These are phyloP conservation scores for Sialis lutaria DNA, from an alignment of 2,888 invertebrate species.

Conservation along the genomic window DNA sequence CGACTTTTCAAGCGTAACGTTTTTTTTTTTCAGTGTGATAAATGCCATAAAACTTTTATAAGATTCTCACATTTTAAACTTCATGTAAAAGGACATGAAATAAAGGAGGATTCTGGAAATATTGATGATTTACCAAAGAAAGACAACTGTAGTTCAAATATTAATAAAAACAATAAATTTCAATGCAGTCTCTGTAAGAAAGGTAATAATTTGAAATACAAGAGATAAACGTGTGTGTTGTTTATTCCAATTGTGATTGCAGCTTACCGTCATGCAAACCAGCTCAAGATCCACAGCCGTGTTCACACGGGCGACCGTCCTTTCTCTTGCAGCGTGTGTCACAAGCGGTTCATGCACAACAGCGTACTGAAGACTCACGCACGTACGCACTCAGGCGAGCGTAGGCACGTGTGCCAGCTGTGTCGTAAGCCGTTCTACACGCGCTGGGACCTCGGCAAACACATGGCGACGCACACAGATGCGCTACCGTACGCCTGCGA, in stretches of 20 bases:
- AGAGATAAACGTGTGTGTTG: background rate
- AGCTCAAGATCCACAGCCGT: background rate
- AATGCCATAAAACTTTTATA: conserved; percentile 1
- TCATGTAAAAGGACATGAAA: conserved; percentile 1
- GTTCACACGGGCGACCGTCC: conserved; percentile 4
- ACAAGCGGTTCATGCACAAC: conserved; percentile 3
- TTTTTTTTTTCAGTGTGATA: background rate
- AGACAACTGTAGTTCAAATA: background rate
- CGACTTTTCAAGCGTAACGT: no score
- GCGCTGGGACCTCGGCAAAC: conserved; percentile 3
- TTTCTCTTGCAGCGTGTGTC: conserved; percentile 1
- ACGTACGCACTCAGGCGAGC: background rate
- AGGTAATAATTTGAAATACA: background rate
- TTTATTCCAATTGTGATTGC: background rate
- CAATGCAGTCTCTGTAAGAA: background rate
- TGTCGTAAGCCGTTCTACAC: conserved; percentile 2
- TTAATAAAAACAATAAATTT: background rate
- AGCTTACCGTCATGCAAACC: conserved; percentile 2
- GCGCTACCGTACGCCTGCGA: background rate
- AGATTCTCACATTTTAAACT: background rate
- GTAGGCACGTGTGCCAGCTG: background rate
- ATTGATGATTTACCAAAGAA: background rate
- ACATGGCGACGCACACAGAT: background rate
- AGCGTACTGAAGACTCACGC: conserved; percentile 3
- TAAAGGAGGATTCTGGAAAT: background rate